Conservation (phyloP, 2,888 invertebrate genomes). For the Drosophila mulleri region DNA sequence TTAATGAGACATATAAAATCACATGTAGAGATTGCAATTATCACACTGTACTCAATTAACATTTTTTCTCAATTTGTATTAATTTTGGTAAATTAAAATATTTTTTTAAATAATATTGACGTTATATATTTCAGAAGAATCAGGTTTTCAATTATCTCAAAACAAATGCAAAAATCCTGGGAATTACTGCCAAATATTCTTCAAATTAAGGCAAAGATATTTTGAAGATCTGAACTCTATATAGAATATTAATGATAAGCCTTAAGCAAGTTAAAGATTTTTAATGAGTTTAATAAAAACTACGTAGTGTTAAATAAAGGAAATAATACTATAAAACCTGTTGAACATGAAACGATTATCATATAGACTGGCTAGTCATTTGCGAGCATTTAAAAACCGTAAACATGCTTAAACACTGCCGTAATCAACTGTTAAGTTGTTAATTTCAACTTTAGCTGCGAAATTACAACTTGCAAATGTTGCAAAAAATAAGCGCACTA, state of each 20-base stretch:
- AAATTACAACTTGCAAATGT: slow-evolving; percentile 33
- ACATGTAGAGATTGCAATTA: too few species aligned
- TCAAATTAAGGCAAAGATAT: background rate
- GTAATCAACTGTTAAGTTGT: slow-evolving; percentile 36
- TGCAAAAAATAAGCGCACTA: slow-evolving; percentile 26
- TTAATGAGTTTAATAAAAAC: background rate
- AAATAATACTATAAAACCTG: slow-evolving; percentile 1
- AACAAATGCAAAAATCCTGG: too few species aligned
- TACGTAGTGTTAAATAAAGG: slow-evolving; percentile 6
- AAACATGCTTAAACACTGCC: slow-evolving; percentile 22
- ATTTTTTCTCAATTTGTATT: too few species aligned
- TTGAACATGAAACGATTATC: slow-evolving; percentile 13
- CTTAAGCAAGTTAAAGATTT: background rate
- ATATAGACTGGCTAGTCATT: slow-evolving; percentile 14
- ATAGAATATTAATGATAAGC: background rate
- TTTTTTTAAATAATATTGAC: too few species aligned
- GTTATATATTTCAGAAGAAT: too few species aligned
- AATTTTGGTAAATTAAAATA: too few species aligned
- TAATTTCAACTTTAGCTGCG: slow-evolving; percentile 12
- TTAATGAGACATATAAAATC: too few species aligned
- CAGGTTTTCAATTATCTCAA: too few species aligned
- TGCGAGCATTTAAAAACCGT: slow-evolving; percentile 10
- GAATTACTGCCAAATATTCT: too few species aligned
- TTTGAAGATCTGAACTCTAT: background rate
- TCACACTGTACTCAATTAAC: too few species aligned